A percentile compares a stretch with the other conserved stretches of the same genome.
phyloP scores from a whole-genome alignment of 2,888 invertebrate genomes.

The Pristionchus mayeri region DNA sequence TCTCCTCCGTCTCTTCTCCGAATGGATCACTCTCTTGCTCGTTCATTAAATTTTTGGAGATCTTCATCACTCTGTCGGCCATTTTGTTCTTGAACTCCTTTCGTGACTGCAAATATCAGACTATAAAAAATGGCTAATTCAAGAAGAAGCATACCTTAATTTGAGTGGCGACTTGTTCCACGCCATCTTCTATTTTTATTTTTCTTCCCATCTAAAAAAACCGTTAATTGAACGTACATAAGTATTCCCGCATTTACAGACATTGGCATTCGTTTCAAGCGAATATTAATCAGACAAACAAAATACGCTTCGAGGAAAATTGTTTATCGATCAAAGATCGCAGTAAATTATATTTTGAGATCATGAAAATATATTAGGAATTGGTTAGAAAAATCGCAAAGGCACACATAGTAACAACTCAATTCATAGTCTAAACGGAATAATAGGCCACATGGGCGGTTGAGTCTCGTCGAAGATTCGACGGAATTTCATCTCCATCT shows the following conservation, averaged over 20 bases:
- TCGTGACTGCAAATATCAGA: not conserved
- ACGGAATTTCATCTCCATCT: constrained; percentile 83
- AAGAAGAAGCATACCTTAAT: constrained; percentile 13
- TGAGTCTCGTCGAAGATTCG: constrained; percentile 81
- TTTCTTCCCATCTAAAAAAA: constrained; percentile 35
- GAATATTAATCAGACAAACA: too few relatives aligned
- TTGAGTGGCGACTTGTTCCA: not conserved
- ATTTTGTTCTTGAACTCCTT: not conserved
- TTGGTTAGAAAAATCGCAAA: not conserved
- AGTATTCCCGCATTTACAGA: too few relatives aligned
- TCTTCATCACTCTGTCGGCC: not conserved
- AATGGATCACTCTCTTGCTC: not conserved
- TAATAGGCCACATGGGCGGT: constrained; percentile 84
- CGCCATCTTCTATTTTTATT: not conserved
- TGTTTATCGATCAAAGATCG: not conserved
- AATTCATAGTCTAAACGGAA: constrained; percentile 81
- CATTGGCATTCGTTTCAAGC: not conserved
- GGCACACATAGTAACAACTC: too few relatives aligned
- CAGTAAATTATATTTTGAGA: not conserved
- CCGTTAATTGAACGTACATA: not conserved
- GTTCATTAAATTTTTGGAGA: not conserved
- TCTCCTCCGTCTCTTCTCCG: constrained; percentile 13
- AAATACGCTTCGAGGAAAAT: not conserved
- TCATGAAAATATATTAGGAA: not conserved
- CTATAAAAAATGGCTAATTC: not conserved